Base-by-base conservation (phyloP, 2,888 invertebrate species). In the Heteromyza rotundicornis region DNA sequence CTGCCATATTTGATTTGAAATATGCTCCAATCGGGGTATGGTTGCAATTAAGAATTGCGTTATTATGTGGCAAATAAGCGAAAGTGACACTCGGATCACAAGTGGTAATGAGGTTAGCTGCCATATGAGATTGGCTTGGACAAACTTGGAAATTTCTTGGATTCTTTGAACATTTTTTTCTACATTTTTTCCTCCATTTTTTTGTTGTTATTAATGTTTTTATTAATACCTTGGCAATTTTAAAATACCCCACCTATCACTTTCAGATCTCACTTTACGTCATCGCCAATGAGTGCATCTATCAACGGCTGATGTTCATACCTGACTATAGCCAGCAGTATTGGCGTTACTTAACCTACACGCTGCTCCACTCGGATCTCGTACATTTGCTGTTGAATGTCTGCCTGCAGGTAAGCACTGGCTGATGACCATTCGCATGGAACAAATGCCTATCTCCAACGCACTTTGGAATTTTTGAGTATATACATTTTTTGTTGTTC, bases 331-430 rank as follows among this genome's bases (percentile, higher is more conserved):
- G 59, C 12, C 60, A 66, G 5, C 73, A 79, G 44, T 77, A 68
- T 24, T 95, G 94, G 95, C 87, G 94, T 67, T 89, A 91, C 76
- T 77, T 91, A 60, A 89, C 90, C 49, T 95, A 95, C 82, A 91
- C 91, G 86, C 85, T 91, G 69, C 84, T 94, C 60, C 95, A 95
- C 84, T 90, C 91, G 59, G 90, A 89, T 82, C 85, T 87, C 73
- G 85, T 89, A 53, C 95, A 95, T 81, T 84, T 95, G 64, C 85
- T 89, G 20, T 87, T 94, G 73, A 95, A 95, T 84, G 85, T 91
- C 67, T 83, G 88, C 66, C 87, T 92, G 66, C 92, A 92, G 84
- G 84, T 88, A 57, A 70, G 72, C 50, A 23, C 5, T 27, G 10
- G 10, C 27, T 27, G 27, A n/a, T 40, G 40, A n/a, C 40, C 40